A percentile compares a stretch with the other conserved stretches of the same genome.
These are phyloP conservation scores for Cataglyphis hispanica DNA, from an alignment of 1,140 invertebrate genomes.

Conservation along the genomic window DNA sequence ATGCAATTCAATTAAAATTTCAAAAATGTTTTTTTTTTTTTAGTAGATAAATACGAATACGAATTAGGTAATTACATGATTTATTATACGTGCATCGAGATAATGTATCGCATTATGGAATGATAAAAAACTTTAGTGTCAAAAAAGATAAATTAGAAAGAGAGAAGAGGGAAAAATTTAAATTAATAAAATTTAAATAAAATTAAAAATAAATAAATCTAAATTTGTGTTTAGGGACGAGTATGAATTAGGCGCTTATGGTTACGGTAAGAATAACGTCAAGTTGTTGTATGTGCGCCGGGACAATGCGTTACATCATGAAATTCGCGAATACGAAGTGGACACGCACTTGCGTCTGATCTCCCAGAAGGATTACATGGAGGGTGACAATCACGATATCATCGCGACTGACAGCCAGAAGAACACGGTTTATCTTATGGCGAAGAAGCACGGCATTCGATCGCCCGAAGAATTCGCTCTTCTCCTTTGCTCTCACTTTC, in stretches of 20 bases:
- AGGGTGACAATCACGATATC: constrained; percentile 24
- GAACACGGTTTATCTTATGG: constrained; percentile 32
- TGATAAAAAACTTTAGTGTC: no score
- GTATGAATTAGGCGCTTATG: constrained; percentile 19
- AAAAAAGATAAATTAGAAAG: neutral
- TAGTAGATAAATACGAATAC: no score
- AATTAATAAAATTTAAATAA: neutral
- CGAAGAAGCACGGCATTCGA: constrained; percentile 10
- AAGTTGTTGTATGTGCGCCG: constrained; percentile 28
- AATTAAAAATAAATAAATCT: neutral
- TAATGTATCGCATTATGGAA: no score
- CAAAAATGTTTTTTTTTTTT: no score
- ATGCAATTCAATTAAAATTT: no score
- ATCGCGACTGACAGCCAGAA: constrained; percentile 37
- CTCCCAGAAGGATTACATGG: neutral
- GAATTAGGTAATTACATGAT: no score
- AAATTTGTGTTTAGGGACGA: constrained; percentile 1
- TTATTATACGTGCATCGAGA: no score
- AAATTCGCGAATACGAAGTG: constrained; percentile 38
- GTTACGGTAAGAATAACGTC: constrained; percentile 33
- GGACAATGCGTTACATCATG: neutral
- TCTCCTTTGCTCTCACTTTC: constrained; percentile 33
- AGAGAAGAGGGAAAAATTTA: neutral
- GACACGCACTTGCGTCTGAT: constrained; percentile 18
- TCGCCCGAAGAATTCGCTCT: constrained; percentile 27